phyloP scores from a whole-genome alignment of 2,797 vertebrate species.

The Ibycter americanus region DNA sequence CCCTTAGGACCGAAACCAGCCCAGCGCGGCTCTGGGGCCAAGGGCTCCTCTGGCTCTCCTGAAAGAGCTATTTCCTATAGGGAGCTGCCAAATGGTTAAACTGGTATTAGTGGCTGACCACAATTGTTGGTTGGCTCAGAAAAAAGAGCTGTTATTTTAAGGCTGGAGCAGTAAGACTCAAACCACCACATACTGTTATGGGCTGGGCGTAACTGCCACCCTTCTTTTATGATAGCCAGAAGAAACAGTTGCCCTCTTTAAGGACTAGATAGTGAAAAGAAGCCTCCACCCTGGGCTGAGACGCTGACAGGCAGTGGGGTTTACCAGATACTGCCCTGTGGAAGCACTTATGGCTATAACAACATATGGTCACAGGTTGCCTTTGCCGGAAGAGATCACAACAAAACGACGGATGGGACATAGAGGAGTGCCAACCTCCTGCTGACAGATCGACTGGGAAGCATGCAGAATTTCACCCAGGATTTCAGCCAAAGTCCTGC shows the following conservation, averaged over 20 bases:
- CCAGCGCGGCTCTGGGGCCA: neutral
- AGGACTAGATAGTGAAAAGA: slow-evolving; percentile 1
- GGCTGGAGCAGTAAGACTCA: neutral
- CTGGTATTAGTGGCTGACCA: slow-evolving; percentile 46
- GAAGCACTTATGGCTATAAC: neutral
- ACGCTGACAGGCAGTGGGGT: neutral
- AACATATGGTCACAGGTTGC: neutral
- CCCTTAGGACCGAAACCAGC: neutral
- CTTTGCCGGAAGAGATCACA: neutral
- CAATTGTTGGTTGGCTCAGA: slow-evolving; percentile 14
- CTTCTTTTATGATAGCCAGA: slow-evolving; percentile 28
- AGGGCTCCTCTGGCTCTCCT: neutral
- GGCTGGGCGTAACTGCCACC: slow-evolving; percentile 35
- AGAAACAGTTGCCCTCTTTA: slow-evolving; percentile 48
- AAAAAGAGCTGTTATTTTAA: slow-evolving; percentile 49
- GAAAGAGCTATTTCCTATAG: neutral
- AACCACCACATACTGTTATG: neutral
- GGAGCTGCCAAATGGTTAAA: slow-evolving; percentile 46
- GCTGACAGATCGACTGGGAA: neutral
- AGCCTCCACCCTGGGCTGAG: slow-evolving; percentile 38
- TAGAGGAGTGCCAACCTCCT: neutral
- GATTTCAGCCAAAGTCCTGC: neutral
- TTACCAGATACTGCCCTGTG: neutral
- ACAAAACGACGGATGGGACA: neutral
- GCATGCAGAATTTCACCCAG: neutral